Base-by-base conservation (phyloP, 2,797 vertebrate genomes). In the Pygocentrus nattereri region DNA sequence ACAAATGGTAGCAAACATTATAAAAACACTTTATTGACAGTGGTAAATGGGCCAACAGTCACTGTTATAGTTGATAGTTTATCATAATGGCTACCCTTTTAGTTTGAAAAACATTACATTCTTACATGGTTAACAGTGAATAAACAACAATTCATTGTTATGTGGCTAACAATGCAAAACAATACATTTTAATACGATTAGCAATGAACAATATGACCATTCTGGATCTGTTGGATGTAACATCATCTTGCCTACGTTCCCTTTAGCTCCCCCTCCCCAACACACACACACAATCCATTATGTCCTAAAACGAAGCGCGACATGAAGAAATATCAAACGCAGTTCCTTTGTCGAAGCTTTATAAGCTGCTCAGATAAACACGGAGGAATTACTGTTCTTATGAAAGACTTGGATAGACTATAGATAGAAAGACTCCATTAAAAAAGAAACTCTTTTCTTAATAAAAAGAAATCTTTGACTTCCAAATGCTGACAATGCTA, bases 21-120 rank as follows among this genome's bases (percentile, higher is more conserved):
- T 72, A 77, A 84, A 83, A 84, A 80, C 44, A 80, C 21, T 79
- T 79, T 34, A 81, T 59, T 76, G 56, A 34, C 15, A 58, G 34
- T 1, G 41, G 31, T 58, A 47, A 52, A 70, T n/a, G 27, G 61
- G 27, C 74, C 74, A 65, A 52, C 25, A 34, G 62, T 50, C 21
- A 49, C 30, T 65, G 59, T 64, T 64, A 61, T 31, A 49, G 41
- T 47, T 44, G 49, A 21, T 21, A 49, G 49, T 16, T 30, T 49
- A 12, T 49, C 18, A 64, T 21, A 30, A 71, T 71, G n/a, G n/a
- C 41, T 16, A 69, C 21, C 67, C 15, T 44, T 61, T 34, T 41
- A 67, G 21, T 23, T 41, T 69, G 67, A 71, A 50, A 38, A 23
- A 71, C 68, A 71, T 5, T 11, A 71, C 4, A 52, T 8, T n/a